phyloP scores from a whole-genome alignment of 1,140 invertebrate genomes.

The Gryon sp. region DNA sequence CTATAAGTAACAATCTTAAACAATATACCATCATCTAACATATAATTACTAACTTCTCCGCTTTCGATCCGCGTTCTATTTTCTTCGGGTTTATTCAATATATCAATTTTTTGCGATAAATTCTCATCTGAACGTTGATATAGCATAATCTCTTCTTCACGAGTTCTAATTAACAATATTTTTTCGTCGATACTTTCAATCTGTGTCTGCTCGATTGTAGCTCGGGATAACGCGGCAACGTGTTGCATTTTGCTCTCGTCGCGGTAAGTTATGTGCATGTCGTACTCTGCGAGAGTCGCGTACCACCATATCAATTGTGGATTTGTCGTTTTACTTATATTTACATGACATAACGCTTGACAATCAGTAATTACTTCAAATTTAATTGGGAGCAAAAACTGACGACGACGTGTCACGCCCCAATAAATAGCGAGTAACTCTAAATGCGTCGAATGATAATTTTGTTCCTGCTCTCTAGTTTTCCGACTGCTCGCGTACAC shows the following conservation, averaged over 20 bases:
- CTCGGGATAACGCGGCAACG: constrained; percentile 69
- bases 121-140: too few species aligned
- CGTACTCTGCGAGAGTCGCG: constrained; percentile 3
- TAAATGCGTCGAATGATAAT: constrained; percentile 60
- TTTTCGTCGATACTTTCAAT: not conserved
- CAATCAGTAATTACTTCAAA: constrained; percentile 26
- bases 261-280: constrained; percentile 13
- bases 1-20: not conserved
- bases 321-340: constrained; percentile 5
- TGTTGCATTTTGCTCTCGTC: constrained; percentile 60
- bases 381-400: constrained; percentile 39
- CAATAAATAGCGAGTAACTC: constrained; percentile 57
- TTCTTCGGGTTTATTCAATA: not conserved
- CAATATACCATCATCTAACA: not conserved
- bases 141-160: constrained; percentile 4
- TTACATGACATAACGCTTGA: not conserved
- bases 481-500: too few species aligned
- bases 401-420: constrained; percentile 11
- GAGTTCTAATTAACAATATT: not conserved
- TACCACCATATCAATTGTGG: constrained; percentile 13
- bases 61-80: not conserved
- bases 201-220: constrained; percentile 32
- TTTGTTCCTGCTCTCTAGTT: too few species aligned
- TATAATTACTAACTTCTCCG: not conserved
- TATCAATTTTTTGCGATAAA: not conserved